Base-by-base conservation (phyloP, 1,140 invertebrate species). In the Papilio dardanus region DNA sequence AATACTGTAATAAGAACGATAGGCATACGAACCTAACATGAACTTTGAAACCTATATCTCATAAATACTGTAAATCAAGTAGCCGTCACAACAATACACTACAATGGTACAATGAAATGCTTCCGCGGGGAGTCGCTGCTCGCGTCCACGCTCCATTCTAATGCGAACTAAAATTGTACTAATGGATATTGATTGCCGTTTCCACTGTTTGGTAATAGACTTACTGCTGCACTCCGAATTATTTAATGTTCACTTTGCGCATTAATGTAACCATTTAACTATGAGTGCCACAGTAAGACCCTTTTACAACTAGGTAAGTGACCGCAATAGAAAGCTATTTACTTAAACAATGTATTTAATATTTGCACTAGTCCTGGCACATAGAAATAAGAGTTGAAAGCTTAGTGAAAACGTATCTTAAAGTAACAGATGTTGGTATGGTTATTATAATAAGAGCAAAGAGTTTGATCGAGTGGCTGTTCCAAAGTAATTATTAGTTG, bases 61-160 rank as follows among this genome's bases (percentile, higher is more conserved):
- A 24, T 24, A 58, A 24, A 62, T 62, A 28, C 54, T 12, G n/a
- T 62, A 30, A 30, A 3, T 62, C 54, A 6, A 58, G 28, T 12
- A 58, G 19, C 24, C 24, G 54, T 62, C 54, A 62, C 24, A 62
- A 62, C 54, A 62, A 62, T 28, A 58, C 54, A 28, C 54, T 62
- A 24, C 24, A 14, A 12, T 28, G 21, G 19, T 50, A 62, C 54
- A 62, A 62, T 62, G 54, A 62, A 62, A 62, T 28, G 54, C 24
- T 62, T 62, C 54, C 54, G 54, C 24, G 21, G 24, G 10, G 21
- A 14, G 54, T 10, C 54, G 16, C 10, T 62, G 54, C 10, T n/a
- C 46, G 14, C 54, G 54, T 62, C 54, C 54, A 62, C 54, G 30
- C 54, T 58, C 54, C 24, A 62, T 62, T 62, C 10, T 62, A 62